Evolutionary conservation across 2,888 invertebrate species (phyloP), one percentile per base, ranked within the genome.

Genomic region (Camponotus fellah): DNA sequence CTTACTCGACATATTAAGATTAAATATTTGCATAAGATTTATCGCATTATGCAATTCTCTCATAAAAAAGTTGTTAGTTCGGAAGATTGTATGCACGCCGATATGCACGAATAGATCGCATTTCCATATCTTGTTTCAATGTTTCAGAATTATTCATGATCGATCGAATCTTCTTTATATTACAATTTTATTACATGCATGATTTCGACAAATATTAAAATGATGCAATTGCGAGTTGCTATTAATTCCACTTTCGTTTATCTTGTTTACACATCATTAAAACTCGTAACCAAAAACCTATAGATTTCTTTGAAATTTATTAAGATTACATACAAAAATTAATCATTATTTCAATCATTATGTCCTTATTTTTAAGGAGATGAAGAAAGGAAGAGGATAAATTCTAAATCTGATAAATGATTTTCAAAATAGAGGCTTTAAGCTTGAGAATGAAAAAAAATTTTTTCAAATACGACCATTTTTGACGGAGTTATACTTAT

Each of bases 31-130:
- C 21, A 40, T 64, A 26, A 65, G 6, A 37, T 26, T 64, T 64
- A 75, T 49, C 43, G 17, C 6, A 53, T 76, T 65, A 65, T 65
- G 37, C 37, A 65, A 65, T 76, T 32, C 4, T 60, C 26, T 14
- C 17, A 3, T 34, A 65, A 76, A 76, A 76, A 74, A 60, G 37
- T 64, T 6, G 14, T n/a, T 46, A 64, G 5, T 2, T 26, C 4
- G 2, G 34, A 26, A 26, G 26, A 37, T 6, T 17, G 32, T 21
- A 34, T 37, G 6, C 10, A 46, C n/a, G 3, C 46, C 6, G 21
- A 64, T 8, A 6, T 21, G 40, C 40, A 43, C 43, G 65, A 65
- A 76, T 53, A 32, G 43, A 3, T 43, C 21, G 3, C 17, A 14
- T 12, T 49, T 40, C n/a, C n/a, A 17, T 0, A 14, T 3, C 12